Evolutionary conservation across 1,140 invertebrate species (phyloP), one percentile per base, ranked within the genome.

Genomic region (Zaprionus gabonicus): DNA sequence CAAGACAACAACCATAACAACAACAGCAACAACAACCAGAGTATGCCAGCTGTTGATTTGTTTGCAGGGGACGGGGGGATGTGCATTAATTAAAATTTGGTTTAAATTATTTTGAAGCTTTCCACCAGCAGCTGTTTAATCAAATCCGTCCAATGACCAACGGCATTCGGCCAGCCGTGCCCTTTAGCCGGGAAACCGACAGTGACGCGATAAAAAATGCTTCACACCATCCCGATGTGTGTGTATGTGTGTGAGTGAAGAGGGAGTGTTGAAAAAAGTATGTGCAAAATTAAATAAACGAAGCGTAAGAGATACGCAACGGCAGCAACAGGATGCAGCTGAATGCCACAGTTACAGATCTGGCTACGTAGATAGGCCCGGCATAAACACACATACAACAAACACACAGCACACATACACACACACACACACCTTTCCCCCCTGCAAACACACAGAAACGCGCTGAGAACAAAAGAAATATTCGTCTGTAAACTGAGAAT

Each of bases 81-180:
- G 20, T 67, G 81, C 75, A 78, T 90, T 88, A 88, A 88, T 90
- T 88, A 88, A 90, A 88, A 90, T 84, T 88, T 81, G 71, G 78
- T 79, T 79, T 62, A 90, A 87, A 87, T 87, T 68, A 87, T 83
- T 75, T 87, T 77, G 46, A 76, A 69, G 36, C 36, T 13, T 46
- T 62, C 49, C 58, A 51, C 71, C 81, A 78, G 71, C 72, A 78
- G 73, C 58, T 60, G 71, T 76, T 77, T 84, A 85, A 88, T 80
- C 83, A 81, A 84, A 81, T 78, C 78, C 69, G 84, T 88, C 77
- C 49, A 76, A 51, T 77, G 79, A 72, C 72, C 75, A 83, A 83
- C 70, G 81, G 63, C 67, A 71, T 75, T 71, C 66, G n/a, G 56
- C 62, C 56, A 51, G 27, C 70, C 41, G 51, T 51, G 36, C 17